Base-by-base conservation (phyloP, 2,113 vertebrate species). In the Rissa tridactyla region DNA sequence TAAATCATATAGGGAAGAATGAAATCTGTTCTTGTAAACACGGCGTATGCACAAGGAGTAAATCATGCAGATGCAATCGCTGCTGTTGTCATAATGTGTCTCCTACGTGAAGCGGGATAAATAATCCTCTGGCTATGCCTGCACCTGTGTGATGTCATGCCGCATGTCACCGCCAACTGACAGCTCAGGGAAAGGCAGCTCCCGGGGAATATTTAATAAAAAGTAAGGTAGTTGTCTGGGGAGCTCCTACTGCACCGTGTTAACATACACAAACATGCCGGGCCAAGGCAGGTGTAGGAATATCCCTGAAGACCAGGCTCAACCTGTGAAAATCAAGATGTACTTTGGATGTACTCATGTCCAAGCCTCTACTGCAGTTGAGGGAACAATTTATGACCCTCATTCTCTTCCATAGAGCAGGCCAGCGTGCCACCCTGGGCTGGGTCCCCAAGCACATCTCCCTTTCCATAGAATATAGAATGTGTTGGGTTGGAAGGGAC, bases 21-120 rank as follows among this genome's bases (percentile, higher is more conserved):
- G 60, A 96, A 97, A 95, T 94, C 97, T 76, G 88, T 58, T 95
- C 96, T 87, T 96, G 96, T 89, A 97, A 96, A 94, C 94, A 80
- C 72, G 81, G 92, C 88, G 42, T 92, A 93, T 88, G 97, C 89
- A 75, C 86, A 55, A 82, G 92, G 94, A 94, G 96, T 97, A 96
- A 95, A 97, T 92, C 95, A 93, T 30, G 15, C 58, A 57, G 95
- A 96, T 92, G 83, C 36, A 71, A 82, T 91, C 85, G 25, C 82
- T 64, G 94, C 85, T 32, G 62, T 61, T 94, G 95, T 82, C 85
- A 32, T 52, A 81, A 69, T 21, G 79, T 75, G 83, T 89, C 86
- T 95, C 57, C 68, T 57, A 12, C 20, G 34, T 46, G 77, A 73
- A 90, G 83, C 51, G 18, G 92, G 72, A 75, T 70, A 96, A 91